Evolutionary conservation across 2,113 vertebrate species (phyloP).

Genomic region (Myotis yumanensis): DNA sequence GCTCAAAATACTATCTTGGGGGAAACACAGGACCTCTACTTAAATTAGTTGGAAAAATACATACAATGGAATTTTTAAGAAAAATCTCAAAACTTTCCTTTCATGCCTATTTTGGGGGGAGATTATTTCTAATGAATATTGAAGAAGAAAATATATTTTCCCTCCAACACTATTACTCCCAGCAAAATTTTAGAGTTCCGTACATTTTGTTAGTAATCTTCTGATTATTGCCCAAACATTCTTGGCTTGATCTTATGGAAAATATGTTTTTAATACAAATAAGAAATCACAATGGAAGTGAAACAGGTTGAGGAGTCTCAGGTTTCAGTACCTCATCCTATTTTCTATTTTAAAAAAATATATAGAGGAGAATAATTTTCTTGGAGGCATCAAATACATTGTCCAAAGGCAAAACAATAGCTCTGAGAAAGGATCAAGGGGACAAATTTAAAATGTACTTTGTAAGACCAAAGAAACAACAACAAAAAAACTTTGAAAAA

Average conservation of each 20-base stretch:
- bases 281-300: conserved; percentile 39
- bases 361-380: background rate
- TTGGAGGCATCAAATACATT: background rate
- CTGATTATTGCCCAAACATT: background rate
- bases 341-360: conserved; percentile 37
- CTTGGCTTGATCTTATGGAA: background rate
- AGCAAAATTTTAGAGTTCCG: background rate
- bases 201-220: conserved; percentile 2
- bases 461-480: background rate
- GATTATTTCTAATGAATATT: background rate
- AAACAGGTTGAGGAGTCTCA: background rate
- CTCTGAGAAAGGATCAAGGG: background rate
- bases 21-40: background rate
- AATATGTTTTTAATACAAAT: background rate
- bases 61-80: background rate
- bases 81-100: background rate
- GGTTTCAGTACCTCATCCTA: background rate
- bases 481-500: background rate
- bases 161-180: background rate
- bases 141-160: background rate
- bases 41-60: background rate
- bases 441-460: conserved; percentile 35
- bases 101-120: background rate
- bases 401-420: background rate
- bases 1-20: background rate